Evolutionary conservation across 1,140 invertebrate species (phyloP).

Genomic region (Limonius californicus): DNA sequence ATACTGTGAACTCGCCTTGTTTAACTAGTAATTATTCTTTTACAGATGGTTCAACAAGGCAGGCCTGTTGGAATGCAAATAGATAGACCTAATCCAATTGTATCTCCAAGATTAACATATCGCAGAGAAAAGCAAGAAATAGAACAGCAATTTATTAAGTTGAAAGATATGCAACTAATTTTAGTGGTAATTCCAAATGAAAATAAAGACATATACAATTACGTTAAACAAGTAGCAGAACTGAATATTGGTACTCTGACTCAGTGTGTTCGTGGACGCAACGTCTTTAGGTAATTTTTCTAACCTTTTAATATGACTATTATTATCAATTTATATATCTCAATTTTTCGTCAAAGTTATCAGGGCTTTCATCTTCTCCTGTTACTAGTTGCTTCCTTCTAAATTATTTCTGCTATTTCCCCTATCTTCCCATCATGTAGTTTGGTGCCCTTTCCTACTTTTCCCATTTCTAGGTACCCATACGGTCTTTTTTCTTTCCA

Average conservation of each 20-base stretch:
- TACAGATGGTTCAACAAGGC: neutral
- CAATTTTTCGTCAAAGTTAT: neutral
- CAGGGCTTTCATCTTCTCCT: neutral
- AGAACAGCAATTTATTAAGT: slow-evolving; percentile 27
- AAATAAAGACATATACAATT: slow-evolving; percentile 37
- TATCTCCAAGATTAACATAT: neutral
- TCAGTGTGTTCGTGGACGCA: slow-evolving; percentile 72
- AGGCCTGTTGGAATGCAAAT: neutral
- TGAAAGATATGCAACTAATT: slow-evolving; percentile 46
- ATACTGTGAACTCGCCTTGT: no score
- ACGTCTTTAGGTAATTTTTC: slow-evolving; percentile 40
- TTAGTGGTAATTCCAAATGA: slow-evolving; percentile 55
- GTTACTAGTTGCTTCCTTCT: no score
- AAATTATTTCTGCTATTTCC: no score
- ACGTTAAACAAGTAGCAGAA: slow-evolving; percentile 75
- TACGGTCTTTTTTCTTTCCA: no score
- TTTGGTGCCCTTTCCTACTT: no score
- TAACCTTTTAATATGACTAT: no score
- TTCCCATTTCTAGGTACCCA: no score
- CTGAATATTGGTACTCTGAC: slow-evolving; percentile 70
- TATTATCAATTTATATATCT: neutral
- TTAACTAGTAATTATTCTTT: no score
- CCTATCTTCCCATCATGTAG: no score
- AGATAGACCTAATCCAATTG: neutral
- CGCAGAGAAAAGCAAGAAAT: slow-evolving; percentile 2